Conservation (phyloP, 2,113 vertebrate genomes). For the Sula dactylatra region DNA sequence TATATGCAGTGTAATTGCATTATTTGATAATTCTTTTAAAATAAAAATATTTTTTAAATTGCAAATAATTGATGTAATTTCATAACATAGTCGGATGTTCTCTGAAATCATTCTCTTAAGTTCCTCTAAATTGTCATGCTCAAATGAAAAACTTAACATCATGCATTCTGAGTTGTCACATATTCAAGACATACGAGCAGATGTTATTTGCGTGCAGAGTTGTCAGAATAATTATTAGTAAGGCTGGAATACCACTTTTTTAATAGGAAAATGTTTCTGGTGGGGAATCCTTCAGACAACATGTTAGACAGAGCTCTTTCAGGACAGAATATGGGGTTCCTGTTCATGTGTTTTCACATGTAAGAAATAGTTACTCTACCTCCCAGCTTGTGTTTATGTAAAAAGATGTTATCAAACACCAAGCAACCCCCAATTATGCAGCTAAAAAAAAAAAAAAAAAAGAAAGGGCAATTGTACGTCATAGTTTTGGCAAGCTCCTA, state of each 20-base stretch:
- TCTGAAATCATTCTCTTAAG: not conserved
- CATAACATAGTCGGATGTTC: not conserved
- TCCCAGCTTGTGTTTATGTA: not conserved
- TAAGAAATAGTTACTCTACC: not conserved
- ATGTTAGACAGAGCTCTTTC: not conserved
- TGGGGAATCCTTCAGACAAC: not conserved
- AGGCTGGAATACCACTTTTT: not conserved
- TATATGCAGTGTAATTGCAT: not conserved
- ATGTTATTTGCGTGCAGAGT: not conserved
- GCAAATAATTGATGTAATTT: not conserved
- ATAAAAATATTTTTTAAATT: too few relatives aligned
- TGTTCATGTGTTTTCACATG: not conserved
- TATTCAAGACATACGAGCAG: not conserved
- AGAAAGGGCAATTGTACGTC: not conserved
- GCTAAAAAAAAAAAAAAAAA: not conserved
- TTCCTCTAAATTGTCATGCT: not conserved
- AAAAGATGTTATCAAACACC: not conserved
- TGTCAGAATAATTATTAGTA: not conserved
- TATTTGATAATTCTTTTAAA: too few relatives aligned
- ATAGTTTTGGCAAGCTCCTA: constrained; percentile 20
- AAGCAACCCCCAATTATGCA: not conserved
- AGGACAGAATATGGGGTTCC: not conserved
- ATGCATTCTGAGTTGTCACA: not conserved
- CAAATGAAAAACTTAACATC: not conserved
- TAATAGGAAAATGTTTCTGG: not conserved